Evolutionary conservation across 2,888 invertebrate genomes (phyloP), one percentile per base, ranked within the genome.

Genomic region (Andrena marginata): DNA sequence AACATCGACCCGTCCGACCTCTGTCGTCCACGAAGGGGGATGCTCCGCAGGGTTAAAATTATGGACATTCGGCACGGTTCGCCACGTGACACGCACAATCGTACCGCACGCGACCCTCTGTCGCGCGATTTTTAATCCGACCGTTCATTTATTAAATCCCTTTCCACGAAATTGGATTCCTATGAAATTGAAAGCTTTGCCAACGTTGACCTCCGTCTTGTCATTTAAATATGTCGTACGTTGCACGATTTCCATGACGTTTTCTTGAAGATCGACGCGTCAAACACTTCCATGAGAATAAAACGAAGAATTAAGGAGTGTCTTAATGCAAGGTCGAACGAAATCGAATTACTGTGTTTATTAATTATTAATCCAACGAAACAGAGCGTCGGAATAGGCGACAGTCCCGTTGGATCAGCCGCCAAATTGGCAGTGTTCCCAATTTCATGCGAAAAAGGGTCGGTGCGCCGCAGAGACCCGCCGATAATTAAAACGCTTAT

Each of bases 401-500:
- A 54, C 23, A 49, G 68, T 2, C 13, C 20, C 26, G 64, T 70
- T 59, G 60, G 64, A 51, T 5, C 23, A n/a, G 6, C 5, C 29
- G 67, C 56, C 82, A 68, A 80, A 56, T 60, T 82, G 82, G 81
- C 82, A 54, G 0, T 10, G 59, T 51, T 49, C 75, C 81, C 69
- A 33, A 51, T 60, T 56, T 60, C 56, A 8, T 29, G 56, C 64
- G 51, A 70, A 67, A 75, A 75, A 62, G 62, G 35, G 48, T 31
- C 1, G 23, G 23, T 29, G 31, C n/a, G 29, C 8, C 68, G 68
- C 23, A 49, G 67, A 49, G 67, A 81, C 72, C 26, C 80, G 51
- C 48, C 67, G 67, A 69, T 60, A 80, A 82, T 82, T 75, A 75
- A 82, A 82, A 56, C 31, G 71, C 70, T 60, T 81, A 81, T 75